Evolutionary conservation across 2,888 invertebrate genomes (phyloP).

Genomic region (Dione vanillae): DNA sequence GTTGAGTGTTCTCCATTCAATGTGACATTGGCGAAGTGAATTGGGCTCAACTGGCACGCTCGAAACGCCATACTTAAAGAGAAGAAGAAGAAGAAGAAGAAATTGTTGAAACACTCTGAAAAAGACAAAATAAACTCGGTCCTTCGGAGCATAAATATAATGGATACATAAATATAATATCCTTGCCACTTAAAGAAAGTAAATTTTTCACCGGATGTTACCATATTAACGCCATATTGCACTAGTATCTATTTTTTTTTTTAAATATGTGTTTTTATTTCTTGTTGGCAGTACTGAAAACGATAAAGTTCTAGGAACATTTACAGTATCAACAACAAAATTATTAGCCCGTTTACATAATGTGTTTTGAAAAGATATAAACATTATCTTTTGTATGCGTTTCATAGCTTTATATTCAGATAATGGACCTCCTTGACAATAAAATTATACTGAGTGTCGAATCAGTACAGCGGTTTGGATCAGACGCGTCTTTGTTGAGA

Average conservation of each 20-base stretch:
- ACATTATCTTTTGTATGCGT: conserved; percentile 32
- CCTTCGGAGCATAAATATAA: no score
- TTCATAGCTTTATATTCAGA: conserved; percentile 41
- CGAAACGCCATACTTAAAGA: no score
- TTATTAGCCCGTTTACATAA: conserved; percentile 44
- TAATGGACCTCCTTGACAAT: conserved; percentile 46
- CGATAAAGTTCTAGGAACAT: not conserved
- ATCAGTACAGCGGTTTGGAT: conserved; percentile 35
- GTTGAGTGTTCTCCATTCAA: no score
- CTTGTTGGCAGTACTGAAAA: conserved; percentile 5
- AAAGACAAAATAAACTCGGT: no score
- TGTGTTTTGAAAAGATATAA: conserved; percentile 40
- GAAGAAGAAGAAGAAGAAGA: no score
- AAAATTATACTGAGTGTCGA: conserved; percentile 48
- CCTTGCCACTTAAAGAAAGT: no score
- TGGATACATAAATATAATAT: no score
- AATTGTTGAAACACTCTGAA: no score
- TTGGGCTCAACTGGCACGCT: no score
- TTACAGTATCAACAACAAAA: conserved; percentile 23
- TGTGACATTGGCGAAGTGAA: no score
- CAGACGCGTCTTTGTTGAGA: conserved; percentile 10
- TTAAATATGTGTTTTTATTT: not conserved
- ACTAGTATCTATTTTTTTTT: not conserved
- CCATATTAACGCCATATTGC: no score
- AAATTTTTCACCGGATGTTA: no score